These are phyloP conservation scores for Hydrotaea diabolus DNA, from an alignment of 2,888 invertebrate species.

Conservation along the genomic window DNA sequence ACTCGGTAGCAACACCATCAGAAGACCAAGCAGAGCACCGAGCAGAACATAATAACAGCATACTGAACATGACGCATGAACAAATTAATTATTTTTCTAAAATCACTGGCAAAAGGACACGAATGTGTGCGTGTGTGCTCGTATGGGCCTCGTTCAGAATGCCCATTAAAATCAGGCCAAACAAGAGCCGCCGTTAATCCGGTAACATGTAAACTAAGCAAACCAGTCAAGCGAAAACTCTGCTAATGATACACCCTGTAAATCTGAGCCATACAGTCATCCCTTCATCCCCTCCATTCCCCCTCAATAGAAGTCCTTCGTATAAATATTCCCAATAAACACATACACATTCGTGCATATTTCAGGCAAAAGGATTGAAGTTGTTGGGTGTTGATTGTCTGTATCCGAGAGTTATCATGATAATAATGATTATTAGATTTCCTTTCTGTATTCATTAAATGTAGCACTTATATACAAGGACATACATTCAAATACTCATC, in stretches of 20 bases:
- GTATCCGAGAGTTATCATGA: not conserved
- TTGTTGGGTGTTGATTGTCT: constrained; percentile 6
- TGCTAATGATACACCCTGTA: not conserved
- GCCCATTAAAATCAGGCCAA: not conserved
- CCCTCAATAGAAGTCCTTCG: too few relatives aligned
- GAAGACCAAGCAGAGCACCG: not conserved
- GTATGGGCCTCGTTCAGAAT: not conserved
- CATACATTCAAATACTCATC: not conserved
- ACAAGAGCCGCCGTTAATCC: not conserved
- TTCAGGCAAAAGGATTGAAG: not conserved
- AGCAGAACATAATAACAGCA: not conserved
- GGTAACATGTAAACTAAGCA: not conserved
- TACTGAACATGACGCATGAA: not conserved
- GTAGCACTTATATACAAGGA: not conserved
- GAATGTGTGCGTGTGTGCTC: too few relatives aligned
- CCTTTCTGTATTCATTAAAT: not conserved
- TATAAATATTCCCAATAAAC: too few relatives aligned
- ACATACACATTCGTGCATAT: too few relatives aligned
- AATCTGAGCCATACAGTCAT: not conserved
- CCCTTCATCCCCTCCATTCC: not conserved
- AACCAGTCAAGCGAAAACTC: not conserved
- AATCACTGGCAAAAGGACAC: not conserved
- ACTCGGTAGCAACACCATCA: not conserved
- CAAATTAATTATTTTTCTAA: constrained; percentile 25
- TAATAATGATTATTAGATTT: constrained; percentile 54